Evolutionary conservation across 2,113 vertebrate species (phyloP).

Genomic region (Paralichthys olivaceus): DNA sequence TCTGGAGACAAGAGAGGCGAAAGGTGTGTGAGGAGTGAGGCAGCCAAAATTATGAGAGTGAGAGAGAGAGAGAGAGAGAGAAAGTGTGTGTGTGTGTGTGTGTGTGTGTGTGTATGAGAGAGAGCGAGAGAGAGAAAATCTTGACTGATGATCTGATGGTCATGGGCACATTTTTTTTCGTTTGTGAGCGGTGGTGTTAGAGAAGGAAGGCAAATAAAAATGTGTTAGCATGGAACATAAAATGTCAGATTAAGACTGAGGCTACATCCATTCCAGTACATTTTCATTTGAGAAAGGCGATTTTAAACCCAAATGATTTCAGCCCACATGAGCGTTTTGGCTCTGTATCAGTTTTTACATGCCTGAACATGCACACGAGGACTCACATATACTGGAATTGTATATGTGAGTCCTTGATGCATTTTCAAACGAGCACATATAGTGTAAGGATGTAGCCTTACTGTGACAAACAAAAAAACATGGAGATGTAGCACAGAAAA

Average conservation of each 20-base stretch:
- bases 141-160: constrained; percentile 36
- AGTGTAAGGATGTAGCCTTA: neutral
- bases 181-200: constrained; percentile 30
- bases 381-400: no score
- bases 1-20: constrained; percentile 90
- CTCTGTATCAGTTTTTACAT: no score
- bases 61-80: constrained; percentile 17
- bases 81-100: constrained; percentile 84
- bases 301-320: no score
- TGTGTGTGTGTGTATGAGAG: constrained; percentile 59
- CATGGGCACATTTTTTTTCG: constrained; percentile 34
- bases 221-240: constrained; percentile 32
- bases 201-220: constrained; percentile 35
- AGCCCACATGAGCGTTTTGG: neutral
- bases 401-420: neutral
- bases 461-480: constrained; percentile 21
- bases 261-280: neutral
- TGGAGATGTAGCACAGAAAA: constrained; percentile 30
- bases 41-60: constrained; percentile 58
- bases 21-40: constrained; percentile 79
- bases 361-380: no score
- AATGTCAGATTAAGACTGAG: constrained; percentile 14
- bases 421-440: neutral
- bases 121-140: constrained; percentile 12
- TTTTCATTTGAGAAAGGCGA: no score